phyloP scores from a whole-genome alignment of 2,113 vertebrate species.

The Abramis brama region DNA sequence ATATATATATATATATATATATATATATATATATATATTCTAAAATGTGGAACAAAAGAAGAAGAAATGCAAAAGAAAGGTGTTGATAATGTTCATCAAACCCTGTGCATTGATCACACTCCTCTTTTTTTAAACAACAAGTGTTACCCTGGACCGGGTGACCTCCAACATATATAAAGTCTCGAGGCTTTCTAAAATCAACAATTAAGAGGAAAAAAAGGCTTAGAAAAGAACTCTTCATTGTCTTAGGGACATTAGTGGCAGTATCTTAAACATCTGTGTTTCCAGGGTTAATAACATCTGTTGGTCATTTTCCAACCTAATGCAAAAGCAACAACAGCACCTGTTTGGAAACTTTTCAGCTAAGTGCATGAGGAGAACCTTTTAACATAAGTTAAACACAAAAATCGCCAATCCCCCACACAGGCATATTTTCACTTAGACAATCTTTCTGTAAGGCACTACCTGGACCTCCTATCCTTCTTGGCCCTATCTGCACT shows the following conservation, averaged over 20 bases:
- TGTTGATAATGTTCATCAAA: neutral
- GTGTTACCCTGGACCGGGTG: neutral
- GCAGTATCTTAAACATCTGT: conserved; percentile 50
- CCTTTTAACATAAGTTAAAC: conserved; percentile 20
- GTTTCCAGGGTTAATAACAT: conserved; percentile 11
- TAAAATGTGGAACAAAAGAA: conserved; percentile 29
- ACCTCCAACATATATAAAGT: neutral
- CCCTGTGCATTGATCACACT: conserved; percentile 2
- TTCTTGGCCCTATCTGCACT: conserved; percentile 56
- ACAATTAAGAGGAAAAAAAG: conserved; percentile 17
- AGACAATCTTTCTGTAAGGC: conserved; percentile 22
- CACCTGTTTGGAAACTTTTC: conserved; percentile 27
- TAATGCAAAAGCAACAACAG: conserved; percentile 37
- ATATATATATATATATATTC: neutral
- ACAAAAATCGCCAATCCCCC: conserved; percentile 25
- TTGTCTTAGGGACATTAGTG: conserved; percentile 46
- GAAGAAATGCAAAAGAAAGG: conserved; percentile 27
- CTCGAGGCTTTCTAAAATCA: neutral
- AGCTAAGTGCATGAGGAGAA: conserved; percentile 30
- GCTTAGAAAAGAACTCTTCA: conserved; percentile 13
- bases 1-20: neutral
- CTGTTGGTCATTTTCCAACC: conserved; percentile 11
- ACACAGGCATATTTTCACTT: conserved; percentile 26
- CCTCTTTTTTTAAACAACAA: neutral
- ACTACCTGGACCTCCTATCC: conserved; percentile 58